Percentiles rank a stretch among this genome's conserved stretches.
These are phyloP conservation scores for Asteroscopus sphinx DNA, from an alignment of 2,888 invertebrate genomes.

Conservation along the genomic window DNA sequence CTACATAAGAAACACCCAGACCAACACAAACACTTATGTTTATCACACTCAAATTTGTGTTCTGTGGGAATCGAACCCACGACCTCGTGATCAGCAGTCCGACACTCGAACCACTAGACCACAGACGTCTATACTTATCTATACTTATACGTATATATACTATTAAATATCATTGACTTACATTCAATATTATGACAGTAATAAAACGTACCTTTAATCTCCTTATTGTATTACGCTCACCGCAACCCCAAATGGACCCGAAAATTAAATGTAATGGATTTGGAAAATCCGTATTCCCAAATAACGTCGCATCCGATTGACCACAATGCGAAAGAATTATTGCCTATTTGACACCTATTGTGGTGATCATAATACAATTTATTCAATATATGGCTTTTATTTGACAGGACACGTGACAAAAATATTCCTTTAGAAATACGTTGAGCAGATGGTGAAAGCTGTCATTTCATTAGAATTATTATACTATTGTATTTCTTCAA, in stretches of 20 bases:
- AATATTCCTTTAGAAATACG: constrained; percentile 65
- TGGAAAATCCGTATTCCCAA: constrained; percentile 59
- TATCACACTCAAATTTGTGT: too few relatives aligned
- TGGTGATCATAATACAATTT: constrained; percentile 74
- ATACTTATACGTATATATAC: too few relatives aligned
- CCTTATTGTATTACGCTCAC: constrained; percentile 29
- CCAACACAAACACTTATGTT: too few relatives aligned
- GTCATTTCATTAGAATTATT: constrained; percentile 61
- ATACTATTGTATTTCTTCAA: constrained; percentile 70
- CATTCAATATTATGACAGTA: constrained; percentile 54
- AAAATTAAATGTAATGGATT: constrained; percentile 55
- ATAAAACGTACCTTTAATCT: constrained; percentile 36
- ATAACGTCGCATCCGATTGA: constrained; percentile 64
- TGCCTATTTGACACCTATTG: constrained; percentile 80
- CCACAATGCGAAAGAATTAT: constrained; percentile 76
- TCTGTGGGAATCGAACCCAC: too few relatives aligned
- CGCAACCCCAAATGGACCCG: constrained; percentile 37
- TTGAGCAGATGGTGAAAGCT: constrained; percentile 79
- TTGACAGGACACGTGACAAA: constrained; percentile 77
- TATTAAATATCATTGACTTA: too few relatives aligned
- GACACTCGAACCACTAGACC: too few relatives aligned
- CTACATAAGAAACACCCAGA: too few relatives aligned
- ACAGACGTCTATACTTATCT: too few relatives aligned
- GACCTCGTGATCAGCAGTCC: too few relatives aligned
- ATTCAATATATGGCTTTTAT: constrained; percentile 77